Evolutionary conservation across 2,113 vertebrate species (phyloP).

Genomic region (Leptosomus discolor): DNA sequence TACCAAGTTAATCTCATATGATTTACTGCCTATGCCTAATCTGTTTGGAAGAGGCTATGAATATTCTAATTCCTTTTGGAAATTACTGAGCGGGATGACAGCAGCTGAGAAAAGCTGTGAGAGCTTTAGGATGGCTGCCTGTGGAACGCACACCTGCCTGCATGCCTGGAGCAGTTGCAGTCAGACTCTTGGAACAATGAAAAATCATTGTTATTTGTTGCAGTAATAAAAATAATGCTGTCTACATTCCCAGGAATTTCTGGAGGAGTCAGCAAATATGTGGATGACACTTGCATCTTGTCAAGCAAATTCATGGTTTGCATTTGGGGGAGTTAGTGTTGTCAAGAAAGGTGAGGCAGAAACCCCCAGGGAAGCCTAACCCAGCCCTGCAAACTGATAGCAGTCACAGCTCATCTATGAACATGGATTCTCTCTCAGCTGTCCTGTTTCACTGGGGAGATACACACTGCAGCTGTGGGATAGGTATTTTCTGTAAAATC

Average conservation of each 20-base stretch:
- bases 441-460: too few species aligned
- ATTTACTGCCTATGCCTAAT: slow-evolving; percentile 49
- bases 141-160: background rate
- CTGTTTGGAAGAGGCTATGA: slow-evolving; percentile 34
- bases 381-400: background rate
- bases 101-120: background rate
- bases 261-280: background rate
- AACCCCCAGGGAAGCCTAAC: background rate
- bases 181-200: background rate
- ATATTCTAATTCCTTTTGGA: slow-evolving; percentile 51
- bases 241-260: background rate
- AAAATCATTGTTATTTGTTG: background rate
- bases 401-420: background rate
- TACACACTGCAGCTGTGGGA: rapidly evolving
- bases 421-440: rapidly evolving
- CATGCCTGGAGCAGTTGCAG: background rate
- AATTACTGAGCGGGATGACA: background rate
- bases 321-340: background rate
- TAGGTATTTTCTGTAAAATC: background rate
- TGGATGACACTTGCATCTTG: background rate
- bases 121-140: background rate
- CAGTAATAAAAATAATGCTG: background rate
- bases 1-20: slow-evolving; percentile 52
- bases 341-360: background rate
- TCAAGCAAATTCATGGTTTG: background rate